Percentiles rank a stretch among this genome's conserved stretches.
phyloP scores from a whole-genome alignment of 1,140 invertebrate genomes.

The Meloidogyne chitwoodi region DNA sequence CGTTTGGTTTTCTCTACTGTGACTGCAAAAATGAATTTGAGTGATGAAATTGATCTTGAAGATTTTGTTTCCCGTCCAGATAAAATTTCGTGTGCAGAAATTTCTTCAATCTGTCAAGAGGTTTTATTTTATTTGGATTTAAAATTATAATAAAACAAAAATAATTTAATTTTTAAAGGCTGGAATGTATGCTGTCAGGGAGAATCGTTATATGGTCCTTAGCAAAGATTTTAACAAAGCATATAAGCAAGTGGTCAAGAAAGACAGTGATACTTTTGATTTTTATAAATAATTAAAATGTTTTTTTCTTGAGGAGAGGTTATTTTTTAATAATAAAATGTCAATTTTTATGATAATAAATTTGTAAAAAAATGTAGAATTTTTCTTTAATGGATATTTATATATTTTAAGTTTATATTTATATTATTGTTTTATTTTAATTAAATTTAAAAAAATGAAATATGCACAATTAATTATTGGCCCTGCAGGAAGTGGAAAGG shows the following conservation, averaged over 20 bases:
- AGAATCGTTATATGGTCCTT: conserved; percentile 96
- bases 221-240: conserved; percentile 98
- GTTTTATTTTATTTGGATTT: conserved; percentile 64
- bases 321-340: too few relatives aligned
- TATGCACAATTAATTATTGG: conserved; percentile 70
- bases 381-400: too few relatives aligned
- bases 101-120: conserved; percentile 99
- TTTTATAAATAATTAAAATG: conserved; percentile 85
- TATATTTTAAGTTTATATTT: too few relatives aligned
- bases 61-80: conserved; percentile 97
- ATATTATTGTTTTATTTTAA: too few relatives aligned
- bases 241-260: conserved; percentile 99
- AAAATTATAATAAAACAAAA: conserved; percentile 15
- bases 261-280: conserved; percentile 97
- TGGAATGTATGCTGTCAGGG: conserved; percentile 89
- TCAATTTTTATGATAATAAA: too few relatives aligned
- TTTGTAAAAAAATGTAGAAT: too few relatives aligned
- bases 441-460: conserved; percentile 30
- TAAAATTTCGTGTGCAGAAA: conserved; percentile 96
- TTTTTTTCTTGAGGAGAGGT: not conserved
- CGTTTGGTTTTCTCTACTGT: conserved; percentile 96
- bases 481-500: conserved; percentile 89
- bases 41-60: conserved; percentile 96
- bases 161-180: conserved; percentile 62
- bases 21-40: conserved; percentile 97